Evolutionary conservation across 2,113 vertebrate species (phyloP).

Genomic region (Pristiophorus japonicus): DNA sequence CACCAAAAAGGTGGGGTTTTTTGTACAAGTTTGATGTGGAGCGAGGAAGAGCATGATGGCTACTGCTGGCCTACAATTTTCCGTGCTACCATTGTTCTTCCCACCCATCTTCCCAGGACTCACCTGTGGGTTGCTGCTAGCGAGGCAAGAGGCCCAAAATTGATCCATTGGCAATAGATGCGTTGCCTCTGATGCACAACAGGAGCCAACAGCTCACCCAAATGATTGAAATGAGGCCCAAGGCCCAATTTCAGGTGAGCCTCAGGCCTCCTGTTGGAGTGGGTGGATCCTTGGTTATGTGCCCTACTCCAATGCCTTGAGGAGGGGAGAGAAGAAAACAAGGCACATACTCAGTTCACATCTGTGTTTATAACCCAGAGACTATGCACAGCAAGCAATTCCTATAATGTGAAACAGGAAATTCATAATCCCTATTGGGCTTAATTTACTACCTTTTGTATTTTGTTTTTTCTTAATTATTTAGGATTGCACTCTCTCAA

Average conservation of each 20-base stretch:
- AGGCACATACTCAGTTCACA: neutral
- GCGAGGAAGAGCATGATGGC: neutral
- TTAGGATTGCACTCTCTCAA: neutral
- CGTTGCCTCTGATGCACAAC: neutral
- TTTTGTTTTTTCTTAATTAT: neutral
- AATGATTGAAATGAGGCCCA: neutral
- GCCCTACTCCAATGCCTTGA: neutral
- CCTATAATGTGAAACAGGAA: neutral
- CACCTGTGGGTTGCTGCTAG: neutral
- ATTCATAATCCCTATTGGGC: neutral
- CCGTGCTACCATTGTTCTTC: neutral
- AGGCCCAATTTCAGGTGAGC: neutral
- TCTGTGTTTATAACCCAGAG: neutral
- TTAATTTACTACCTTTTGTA: neutral
- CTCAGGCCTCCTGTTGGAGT: too few species aligned
- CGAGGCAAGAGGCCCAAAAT: neutral
- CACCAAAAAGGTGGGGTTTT: neutral
- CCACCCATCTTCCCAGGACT: neutral
- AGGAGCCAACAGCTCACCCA: neutral
- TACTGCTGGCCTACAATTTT: neutral
- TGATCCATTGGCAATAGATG: neutral
- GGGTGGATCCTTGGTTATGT: neutral
- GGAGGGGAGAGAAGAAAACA: neutral
- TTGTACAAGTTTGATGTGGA: neutral
- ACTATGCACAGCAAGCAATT: neutral